These are phyloP conservation scores for Odontomyia ornata DNA, from an alignment of 2,888 invertebrate genomes.

Conservation along the genomic window DNA sequence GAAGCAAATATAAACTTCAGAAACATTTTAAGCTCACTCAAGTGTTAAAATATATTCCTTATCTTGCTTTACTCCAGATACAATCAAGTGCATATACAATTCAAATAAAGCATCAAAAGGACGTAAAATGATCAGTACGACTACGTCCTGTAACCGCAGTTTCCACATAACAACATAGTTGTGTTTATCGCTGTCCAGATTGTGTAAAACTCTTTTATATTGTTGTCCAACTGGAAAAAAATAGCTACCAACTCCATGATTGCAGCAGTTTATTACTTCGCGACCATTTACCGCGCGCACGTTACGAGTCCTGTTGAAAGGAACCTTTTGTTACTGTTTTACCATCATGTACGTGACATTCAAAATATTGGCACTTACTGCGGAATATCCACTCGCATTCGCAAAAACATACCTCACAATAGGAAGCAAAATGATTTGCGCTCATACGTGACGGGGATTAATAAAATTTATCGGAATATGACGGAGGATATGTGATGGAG, in stretches of 20 bases:
- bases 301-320: background rate
- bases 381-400: background rate
- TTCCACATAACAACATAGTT: too few species aligned
- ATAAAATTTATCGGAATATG: conserved; percentile 33
- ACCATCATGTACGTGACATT: conserved; percentile 38
- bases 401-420: conserved; percentile 22
- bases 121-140: too few species aligned
- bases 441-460: conserved; percentile 38
- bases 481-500: background rate
- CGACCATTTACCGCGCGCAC: conserved; percentile 21
- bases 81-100: too few species aligned
- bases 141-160: too few species aligned
- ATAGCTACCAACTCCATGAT: conserved; percentile 17
- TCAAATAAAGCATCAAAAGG: too few species aligned
- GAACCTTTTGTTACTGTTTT: conserved; percentile 25
- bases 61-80: too few species aligned
- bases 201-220: too few species aligned
- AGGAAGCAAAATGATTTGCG: conserved; percentile 40
- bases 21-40: too few species aligned
- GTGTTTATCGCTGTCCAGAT: too few species aligned
- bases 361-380: conserved; percentile 35
- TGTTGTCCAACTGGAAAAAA: background rate
- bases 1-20: too few species aligned
- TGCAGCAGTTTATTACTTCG: conserved; percentile 40
- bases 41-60: too few species aligned